Percentiles rank a stretch among this genome's conserved stretches.
Evolutionary conservation across 2,797 vertebrate species (phyloP).

Genomic region (Artibeus lituratus): DNA sequence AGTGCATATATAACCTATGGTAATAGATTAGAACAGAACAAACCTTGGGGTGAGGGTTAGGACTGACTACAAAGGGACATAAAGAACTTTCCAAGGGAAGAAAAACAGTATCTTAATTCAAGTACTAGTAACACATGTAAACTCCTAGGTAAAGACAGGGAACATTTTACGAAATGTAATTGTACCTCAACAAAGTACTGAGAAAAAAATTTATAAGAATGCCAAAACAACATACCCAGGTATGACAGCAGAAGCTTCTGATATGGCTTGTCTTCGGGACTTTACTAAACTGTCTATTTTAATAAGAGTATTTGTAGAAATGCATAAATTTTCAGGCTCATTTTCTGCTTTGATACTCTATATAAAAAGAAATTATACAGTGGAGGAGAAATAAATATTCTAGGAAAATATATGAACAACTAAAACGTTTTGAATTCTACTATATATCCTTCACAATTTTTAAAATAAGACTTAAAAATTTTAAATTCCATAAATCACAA

Average conservation of each 20-base stretch:
- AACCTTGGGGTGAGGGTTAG: background rate
- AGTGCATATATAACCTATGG: background rate
- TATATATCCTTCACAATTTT: constrained; percentile 3
- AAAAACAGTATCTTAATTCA: background rate
- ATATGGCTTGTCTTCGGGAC: constrained; percentile 77
- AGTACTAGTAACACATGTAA: background rate
- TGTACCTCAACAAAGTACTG: background rate
- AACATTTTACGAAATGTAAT: background rate
- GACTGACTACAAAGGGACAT: background rate
- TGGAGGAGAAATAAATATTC: background rate
- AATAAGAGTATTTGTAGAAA: constrained; percentile 76
- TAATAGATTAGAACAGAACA: background rate
- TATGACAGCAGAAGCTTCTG: constrained; percentile 75
- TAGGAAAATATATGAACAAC: background rate
- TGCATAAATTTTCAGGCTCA: background rate
- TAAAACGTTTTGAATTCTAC: background rate
- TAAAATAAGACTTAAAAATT: background rate
- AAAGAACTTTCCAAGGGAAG: background rate
- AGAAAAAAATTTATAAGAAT: background rate
- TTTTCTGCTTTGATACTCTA: constrained; percentile 72
- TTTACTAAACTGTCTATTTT: constrained; percentile 82
- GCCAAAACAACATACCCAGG: constrained; percentile 81
- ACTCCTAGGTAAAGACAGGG: background rate
- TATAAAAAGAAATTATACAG: constrained; percentile 48
- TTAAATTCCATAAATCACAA: background rate